Evolutionary conservation across 2,888 invertebrate genomes (phyloP), one percentile per base, ranked within the genome.

Genomic region (Plemyria rubiginata): DNA sequence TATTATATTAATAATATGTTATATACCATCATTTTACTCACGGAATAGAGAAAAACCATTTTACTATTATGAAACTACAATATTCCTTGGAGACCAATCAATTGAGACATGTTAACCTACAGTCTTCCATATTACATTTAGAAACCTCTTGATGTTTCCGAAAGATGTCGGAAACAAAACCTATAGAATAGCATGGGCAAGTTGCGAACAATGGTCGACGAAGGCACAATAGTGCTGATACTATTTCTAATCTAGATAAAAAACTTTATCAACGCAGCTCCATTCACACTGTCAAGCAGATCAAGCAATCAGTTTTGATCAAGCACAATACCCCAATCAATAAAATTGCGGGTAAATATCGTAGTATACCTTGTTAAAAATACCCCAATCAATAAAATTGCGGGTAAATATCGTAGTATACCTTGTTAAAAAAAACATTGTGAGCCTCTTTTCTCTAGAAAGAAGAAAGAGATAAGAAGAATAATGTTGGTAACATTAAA

Each of bases 141-240:
- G 46, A 8, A 2, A 16, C 28, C 48, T 29, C 15, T 36, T 11
- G 56, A 53, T 36, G 16, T 62, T 62, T 62, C 56, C 51, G 61
- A 56, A 48, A 52, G 38, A 28, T 48, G 55, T 28, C 54, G 48
- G 56, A 48, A 52, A 60, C 51, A 54, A 60, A 49, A 43, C 38
- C 45, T 4, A 32, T 22, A 13, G 48, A 36, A 13, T 32, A 48
- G 48, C 48, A 13, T 50, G 32, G 13, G 55, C 54, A 29, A 49
- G 45, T 40, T 40, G 29, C 28, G 45, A 28, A 61, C 61, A 56
- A 62, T 41, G 22, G 12, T 12, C 40, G 51, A 54, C 22, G 12
- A 11, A 38, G 22, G 22, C 22, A 22, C 22, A 22, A 22, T 3
- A 3, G 2, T 22, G 22, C 2, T 3, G 22, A 22, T 22, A 3